These are phyloP conservation scores for Melinaea marsaeus DNA, from an alignment of 2,888 invertebrate genomes.

Conservation along the genomic window DNA sequence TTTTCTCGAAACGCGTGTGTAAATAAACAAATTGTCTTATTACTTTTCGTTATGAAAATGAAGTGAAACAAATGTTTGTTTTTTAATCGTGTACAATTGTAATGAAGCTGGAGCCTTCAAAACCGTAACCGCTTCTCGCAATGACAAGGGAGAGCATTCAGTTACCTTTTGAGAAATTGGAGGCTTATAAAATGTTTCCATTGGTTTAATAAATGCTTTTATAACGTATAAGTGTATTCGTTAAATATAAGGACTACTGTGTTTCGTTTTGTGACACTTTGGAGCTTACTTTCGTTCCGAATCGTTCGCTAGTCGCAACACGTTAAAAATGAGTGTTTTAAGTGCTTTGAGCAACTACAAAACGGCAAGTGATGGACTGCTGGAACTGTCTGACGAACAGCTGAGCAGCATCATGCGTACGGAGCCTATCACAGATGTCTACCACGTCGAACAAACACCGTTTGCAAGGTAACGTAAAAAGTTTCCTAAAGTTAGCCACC, in stretches of 20 bases:
- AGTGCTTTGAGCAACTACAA: slow-evolving; percentile 77
- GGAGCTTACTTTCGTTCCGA: slow-evolving; percentile 55
- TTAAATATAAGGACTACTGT: slow-evolving; percentile 73
- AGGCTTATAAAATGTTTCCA: slow-evolving; percentile 76
- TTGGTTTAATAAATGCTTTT: slow-evolving; percentile 71
- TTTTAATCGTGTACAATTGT: slow-evolving; percentile 61
- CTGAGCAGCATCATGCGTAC: slow-evolving; percentile 83
- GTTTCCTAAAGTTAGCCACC: slow-evolving; percentile 21
- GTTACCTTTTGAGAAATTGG: slow-evolving; percentile 75
- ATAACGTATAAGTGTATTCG: slow-evolving; percentile 71
- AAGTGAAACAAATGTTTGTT: slow-evolving; percentile 74
- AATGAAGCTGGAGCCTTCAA: slow-evolving; percentile 60
- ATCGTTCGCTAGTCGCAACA: slow-evolving; percentile 69
- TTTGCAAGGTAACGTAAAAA: slow-evolving; percentile 84
- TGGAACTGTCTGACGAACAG: slow-evolving; percentile 83
- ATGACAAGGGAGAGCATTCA: slow-evolving; percentile 76
- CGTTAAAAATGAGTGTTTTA: slow-evolving; percentile 75
- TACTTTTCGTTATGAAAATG: slow-evolving; percentile 68
- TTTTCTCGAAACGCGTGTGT: slow-evolving; percentile 75
- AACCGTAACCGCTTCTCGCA: slow-evolving; percentile 75
- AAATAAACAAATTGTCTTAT: slow-evolving; percentile 68
- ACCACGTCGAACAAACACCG: slow-evolving; percentile 89
- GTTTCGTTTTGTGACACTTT: slow-evolving; percentile 70
- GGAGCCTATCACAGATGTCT: slow-evolving; percentile 86
- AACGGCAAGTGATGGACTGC: slow-evolving; percentile 83